phyloP scores from a whole-genome alignment of 2,113 vertebrate genomes.

The Opisthocomus hoazin region DNA sequence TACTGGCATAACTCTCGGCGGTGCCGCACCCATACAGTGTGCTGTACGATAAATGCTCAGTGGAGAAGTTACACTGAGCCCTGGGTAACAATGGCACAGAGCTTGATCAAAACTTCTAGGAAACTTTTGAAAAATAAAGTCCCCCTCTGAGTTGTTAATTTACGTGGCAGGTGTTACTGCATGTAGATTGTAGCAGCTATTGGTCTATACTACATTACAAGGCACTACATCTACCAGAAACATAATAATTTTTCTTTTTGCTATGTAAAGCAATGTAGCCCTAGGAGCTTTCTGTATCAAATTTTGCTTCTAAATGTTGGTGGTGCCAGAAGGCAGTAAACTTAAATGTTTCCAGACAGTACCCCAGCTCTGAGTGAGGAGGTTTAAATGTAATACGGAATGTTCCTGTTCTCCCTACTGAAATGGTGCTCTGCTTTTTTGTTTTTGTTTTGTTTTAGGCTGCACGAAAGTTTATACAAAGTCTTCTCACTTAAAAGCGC shows the following conservation, averaged over 20 bases:
- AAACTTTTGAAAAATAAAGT: background rate
- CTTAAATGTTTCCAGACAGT: background rate
- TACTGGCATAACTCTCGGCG: background rate
- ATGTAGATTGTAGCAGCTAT: background rate
- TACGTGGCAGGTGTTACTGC: background rate
- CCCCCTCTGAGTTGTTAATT: background rate
- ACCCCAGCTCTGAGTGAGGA: background rate
- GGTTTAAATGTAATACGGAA: rapidly evolving
- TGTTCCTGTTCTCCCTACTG: background rate
- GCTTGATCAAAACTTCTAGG: background rate
- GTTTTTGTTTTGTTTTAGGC: constrained; percentile 72
- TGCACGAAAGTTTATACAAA: constrained; percentile 98
- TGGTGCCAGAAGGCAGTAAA: background rate
- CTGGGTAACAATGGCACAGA: background rate
- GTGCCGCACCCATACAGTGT: rapidly evolving
- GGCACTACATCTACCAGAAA: background rate
- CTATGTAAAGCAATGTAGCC: background rate
- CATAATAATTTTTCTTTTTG: background rate
- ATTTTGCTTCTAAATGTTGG: background rate
- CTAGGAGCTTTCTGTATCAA: background rate
- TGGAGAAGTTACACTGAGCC: background rate
- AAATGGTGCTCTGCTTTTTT: constrained; percentile 18
- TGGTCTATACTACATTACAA: background rate
- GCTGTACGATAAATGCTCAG: background rate
- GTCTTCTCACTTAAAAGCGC: constrained; percentile 96